These are phyloP conservation scores for Triplophysa rosa DNA, from an alignment of 2,113 vertebrate genomes.

Conservation along the genomic window DNA sequence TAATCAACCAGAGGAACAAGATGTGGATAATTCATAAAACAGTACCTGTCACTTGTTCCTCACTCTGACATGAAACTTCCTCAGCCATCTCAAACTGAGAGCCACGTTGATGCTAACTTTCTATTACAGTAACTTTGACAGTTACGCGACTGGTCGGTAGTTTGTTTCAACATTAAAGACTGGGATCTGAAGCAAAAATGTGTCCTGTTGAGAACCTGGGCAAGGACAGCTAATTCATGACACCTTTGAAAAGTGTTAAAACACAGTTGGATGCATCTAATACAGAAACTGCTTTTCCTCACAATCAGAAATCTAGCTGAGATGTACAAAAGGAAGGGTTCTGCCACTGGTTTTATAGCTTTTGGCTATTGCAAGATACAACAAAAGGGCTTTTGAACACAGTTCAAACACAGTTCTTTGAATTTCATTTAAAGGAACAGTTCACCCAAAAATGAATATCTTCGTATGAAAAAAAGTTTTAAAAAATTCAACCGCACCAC, in stretches of 20 bases:
- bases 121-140: neutral
- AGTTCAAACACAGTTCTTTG: neutral
- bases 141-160: neutral
- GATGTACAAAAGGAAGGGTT: neutral
- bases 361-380: neutral
- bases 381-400: neutral
- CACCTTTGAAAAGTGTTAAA: neutral
- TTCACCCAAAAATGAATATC: neutral
- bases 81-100: neutral
- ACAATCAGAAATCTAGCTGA: neutral
- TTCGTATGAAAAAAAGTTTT: neutral
- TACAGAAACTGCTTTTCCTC: neutral
- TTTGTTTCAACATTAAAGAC: neutral
- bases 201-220: neutral
- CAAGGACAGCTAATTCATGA: neutral
- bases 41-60: slow-evolving; percentile 20
- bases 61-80: slow-evolving; percentile 20
- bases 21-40: slow-evolving; percentile 44
- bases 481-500: too few species aligned
- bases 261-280: neutral
- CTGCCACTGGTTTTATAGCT: neutral
- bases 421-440: slow-evolving; percentile 2
- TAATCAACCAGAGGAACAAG: slow-evolving; percentile 25
- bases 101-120: too few species aligned
- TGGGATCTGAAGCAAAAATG: neutral